Conservation (phyloP, 2,113 vertebrate genomes). For the Gymnorhina tibicen region DNA sequence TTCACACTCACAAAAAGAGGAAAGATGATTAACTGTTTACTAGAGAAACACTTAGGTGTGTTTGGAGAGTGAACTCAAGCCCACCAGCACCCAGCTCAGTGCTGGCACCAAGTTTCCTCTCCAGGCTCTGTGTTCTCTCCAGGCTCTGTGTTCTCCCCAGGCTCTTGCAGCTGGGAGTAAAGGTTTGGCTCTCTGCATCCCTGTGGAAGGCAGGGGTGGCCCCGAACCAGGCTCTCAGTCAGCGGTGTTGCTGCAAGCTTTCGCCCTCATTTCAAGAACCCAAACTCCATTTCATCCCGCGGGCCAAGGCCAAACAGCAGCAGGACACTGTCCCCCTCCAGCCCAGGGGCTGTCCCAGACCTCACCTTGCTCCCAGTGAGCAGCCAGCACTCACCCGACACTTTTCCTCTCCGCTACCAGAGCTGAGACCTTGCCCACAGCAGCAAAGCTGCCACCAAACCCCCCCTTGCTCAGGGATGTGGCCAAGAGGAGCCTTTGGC, state of each 20-base stretch:
- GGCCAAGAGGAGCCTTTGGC: neutral
- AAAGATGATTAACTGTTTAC: neutral
- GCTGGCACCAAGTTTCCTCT: neutral
- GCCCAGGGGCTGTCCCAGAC: neutral
- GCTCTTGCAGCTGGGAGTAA: neutral
- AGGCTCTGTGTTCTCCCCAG: accelerated
- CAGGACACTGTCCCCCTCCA: neutral
- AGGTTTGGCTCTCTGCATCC: neutral
- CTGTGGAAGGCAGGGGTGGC: neutral
- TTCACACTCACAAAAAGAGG: neutral
- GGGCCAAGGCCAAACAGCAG: neutral
- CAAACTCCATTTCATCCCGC: accelerated
- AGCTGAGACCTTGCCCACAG: accelerated
- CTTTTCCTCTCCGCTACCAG: neutral
- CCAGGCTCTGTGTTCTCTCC: neutral
- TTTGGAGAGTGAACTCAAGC: neutral
- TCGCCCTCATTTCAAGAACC: neutral
- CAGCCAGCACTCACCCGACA: neutral
- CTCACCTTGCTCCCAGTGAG: neutral
- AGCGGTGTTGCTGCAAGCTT: accelerated
- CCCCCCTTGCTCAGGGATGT: accelerated
- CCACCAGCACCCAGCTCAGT: accelerated
- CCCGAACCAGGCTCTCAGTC: accelerated
- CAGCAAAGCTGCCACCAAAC: neutral
- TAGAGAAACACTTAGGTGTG: neutral